Conservation (phyloP, 2,888 invertebrate genomes). For the Entomobrya multifasciata region DNA sequence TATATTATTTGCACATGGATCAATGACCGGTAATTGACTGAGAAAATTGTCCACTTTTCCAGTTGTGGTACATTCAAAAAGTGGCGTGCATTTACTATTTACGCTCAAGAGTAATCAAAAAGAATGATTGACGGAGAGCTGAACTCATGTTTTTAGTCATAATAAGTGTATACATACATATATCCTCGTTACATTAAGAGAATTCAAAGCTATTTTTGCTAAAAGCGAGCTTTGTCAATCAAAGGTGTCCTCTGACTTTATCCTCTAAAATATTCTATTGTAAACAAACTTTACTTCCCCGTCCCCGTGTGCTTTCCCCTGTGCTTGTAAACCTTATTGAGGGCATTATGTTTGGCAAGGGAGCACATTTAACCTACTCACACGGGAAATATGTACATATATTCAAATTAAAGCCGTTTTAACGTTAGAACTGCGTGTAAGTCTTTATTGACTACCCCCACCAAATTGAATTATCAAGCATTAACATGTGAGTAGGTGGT, state of each 20-base stretch:
- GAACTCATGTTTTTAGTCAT: background rate
- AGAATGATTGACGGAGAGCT: background rate
- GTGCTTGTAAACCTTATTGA: too few species aligned
- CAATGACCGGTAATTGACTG: conserved; percentile 16
- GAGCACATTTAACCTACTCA: background rate
- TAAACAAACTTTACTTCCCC: too few species aligned
- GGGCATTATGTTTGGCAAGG: background rate
- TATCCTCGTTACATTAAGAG: too few species aligned
- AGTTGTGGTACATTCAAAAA: conserved; percentile 6
- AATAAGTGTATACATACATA: background rate
- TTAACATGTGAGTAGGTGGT: background rate
- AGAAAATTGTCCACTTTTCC: conserved; percentile 6
- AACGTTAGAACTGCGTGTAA: conserved; percentile 5
- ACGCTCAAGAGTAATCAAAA: background rate
- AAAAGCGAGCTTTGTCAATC: background rate
- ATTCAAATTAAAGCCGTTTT: too few species aligned
- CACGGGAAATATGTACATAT: too few species aligned
- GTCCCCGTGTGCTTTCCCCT: too few species aligned
- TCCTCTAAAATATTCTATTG: too few species aligned
- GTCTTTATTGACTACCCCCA: background rate
- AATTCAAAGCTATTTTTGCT: background rate
- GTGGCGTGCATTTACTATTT: background rate
- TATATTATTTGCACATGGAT: too few species aligned
- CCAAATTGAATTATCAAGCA: conserved; percentile 28
- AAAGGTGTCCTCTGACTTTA: conserved; percentile 23